Conservation (phyloP, 2,888 invertebrate genomes). For the Eremobia ochroleuca region DNA sequence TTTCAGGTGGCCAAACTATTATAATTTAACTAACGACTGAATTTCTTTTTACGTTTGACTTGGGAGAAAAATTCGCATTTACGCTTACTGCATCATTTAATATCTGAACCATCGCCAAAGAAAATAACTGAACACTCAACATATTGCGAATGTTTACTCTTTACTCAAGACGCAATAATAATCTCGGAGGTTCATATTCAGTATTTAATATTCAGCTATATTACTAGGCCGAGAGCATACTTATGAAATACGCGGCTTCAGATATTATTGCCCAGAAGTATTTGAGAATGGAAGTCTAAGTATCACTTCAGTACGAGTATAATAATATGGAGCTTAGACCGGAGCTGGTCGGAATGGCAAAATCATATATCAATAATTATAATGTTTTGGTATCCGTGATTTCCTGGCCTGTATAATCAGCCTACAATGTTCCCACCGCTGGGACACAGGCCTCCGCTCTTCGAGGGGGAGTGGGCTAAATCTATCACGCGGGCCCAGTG, state of each 20-base stretch:
- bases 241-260: slow-evolving; percentile 36
- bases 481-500: neutral
- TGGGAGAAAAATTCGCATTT: neutral
- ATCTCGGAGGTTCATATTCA: slow-evolving; percentile 37
- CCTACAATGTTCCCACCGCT: neutral
- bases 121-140: slow-evolving; percentile 40
- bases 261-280: slow-evolving; percentile 38
- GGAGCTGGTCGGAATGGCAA: neutral
- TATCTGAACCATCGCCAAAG: slow-evolving; percentile 32
- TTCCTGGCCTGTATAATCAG: neutral
- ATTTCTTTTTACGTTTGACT: neutral
- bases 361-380: too few species aligned
- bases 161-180: slow-evolving; percentile 55
- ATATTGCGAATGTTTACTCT: slow-evolving; percentile 44
- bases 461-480: neutral
- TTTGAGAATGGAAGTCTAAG: slow-evolving; percentile 38
- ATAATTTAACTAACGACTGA: neutral
- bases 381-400: neutral
- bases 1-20: neutral
- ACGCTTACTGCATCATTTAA: slow-evolving; percentile 24
- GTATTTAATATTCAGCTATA: slow-evolving; percentile 59
- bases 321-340: neutral
- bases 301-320: slow-evolving; percentile 1
- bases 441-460: neutral
- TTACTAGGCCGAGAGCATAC: slow-evolving; percentile 38